Evolutionary conservation across 2,113 vertebrate species (phyloP).

Genomic region (Thinocorus orbignyianus): DNA sequence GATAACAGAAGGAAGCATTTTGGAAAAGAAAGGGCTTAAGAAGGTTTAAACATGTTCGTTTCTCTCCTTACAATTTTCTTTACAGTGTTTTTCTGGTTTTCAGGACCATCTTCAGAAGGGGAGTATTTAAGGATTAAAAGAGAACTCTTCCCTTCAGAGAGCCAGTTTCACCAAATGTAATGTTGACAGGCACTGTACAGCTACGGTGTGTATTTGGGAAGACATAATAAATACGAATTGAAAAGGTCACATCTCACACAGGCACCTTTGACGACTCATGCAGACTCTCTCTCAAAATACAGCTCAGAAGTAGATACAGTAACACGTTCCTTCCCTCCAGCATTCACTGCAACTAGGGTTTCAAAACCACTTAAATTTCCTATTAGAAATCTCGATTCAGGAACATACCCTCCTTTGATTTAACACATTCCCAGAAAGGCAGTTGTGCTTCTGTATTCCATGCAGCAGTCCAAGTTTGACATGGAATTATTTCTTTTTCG

Average conservation of each 20-base stretch:
- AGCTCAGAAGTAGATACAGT: constrained; percentile 18
- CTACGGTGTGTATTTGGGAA: constrained; percentile 49
- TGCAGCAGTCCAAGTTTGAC: neutral
- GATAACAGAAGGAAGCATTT: neutral
- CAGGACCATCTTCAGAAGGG: neutral
- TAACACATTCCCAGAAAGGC: neutral
- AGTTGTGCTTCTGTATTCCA: neutral
- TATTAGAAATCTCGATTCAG: constrained; percentile 38
- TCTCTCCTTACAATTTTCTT: neutral
- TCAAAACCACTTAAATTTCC: constrained; percentile 50
- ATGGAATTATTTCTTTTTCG: neutral
- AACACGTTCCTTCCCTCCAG: constrained; percentile 38
- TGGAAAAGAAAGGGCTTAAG: neutral
- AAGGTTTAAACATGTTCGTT: neutral
- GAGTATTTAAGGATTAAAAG: constrained; percentile 25
- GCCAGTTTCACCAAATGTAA: constrained; percentile 27
- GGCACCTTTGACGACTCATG: constrained; percentile 51
- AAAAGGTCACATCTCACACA: constrained; percentile 71
- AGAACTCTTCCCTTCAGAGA: neutral
- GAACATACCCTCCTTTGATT: neutral
- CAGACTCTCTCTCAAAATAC: constrained; percentile 34
- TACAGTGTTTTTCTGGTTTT: neutral
- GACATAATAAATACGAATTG: constrained; percentile 64
- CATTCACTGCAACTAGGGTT: neutral
- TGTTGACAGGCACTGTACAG: constrained; percentile 60